Base-by-base conservation (phyloP, 2,797 vertebrate species). In the Knipowitschia caucasica region DNA sequence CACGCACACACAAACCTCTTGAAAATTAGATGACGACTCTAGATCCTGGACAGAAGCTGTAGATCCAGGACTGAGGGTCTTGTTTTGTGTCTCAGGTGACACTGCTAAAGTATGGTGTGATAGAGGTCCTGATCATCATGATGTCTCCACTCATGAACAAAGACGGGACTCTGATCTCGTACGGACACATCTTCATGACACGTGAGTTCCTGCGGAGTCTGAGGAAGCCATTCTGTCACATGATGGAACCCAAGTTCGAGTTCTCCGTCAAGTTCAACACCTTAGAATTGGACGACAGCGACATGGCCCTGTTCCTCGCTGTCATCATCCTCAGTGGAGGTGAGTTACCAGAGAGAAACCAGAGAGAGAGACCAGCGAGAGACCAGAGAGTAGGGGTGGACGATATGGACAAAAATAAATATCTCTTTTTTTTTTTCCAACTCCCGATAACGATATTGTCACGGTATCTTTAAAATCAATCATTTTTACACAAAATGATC, bases 311-410 rank as follows among this genome's bases (percentile, higher is more conserved):
- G 77, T 99, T 99, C 84, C 92, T 98, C 81, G 95, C 96, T 20
- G 96, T 98, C 80, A 95, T 99, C 61, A 99, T 99, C 80, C 93
- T 99, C 69, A 98, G 97, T n/a, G 97, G 97, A 83, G 97, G 97
- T 99, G 83, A 89, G 93, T 31, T 7, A 15, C 8, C 15, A 35
- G 18, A 40, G 38, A 11, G 20, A 21, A 21, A 39, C n/a, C n/a
- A n/a, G n/a, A n/a, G n/a, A n/a, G n/a, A n/a, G n/a, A n/a, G n/a
- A n/a, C n/a, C n/a, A n/a, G n/a, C n/a, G n/a, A n/a, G n/a, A n/a
- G n/a, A n/a, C n/a, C n/a, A n/a, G n/a, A n/a, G n/a, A n/a, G n/a
- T n/a, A n/a, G n/a, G n/a, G n/a, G n/a, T n/a, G n/a, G n/a, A n/a
- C n/a, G n/a, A n/a, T n/a, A n/a, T n/a, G n/a, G n/a, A n/a, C n/a